Conservation (phyloP, 2,888 invertebrate species). For the Cheiracanthium punctorium region DNA sequence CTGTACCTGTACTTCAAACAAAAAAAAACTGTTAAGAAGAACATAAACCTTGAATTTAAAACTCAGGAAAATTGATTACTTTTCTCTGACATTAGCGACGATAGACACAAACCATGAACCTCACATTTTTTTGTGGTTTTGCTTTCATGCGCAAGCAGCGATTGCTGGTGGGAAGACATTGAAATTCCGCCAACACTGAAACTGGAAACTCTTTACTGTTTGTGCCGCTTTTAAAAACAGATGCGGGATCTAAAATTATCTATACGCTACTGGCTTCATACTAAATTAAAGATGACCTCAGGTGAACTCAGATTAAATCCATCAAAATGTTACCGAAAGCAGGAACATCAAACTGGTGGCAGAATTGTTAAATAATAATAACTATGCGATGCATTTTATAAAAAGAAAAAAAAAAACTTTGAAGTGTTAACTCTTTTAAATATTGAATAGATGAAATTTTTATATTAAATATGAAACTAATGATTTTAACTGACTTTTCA, state of each 20-base stretch:
- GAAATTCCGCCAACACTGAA: conserved; percentile 49
- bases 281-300: conserved; percentile 8
- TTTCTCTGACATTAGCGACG: conserved; percentile 10
- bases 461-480: no score
- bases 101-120: conserved; percentile 31
- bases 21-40: not conserved
- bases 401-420: no score
- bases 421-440: no score
- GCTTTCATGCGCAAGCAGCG: not conserved
- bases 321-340: no score
- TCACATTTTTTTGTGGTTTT: conserved; percentile 10
- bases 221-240: conserved; percentile 11
- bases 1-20: no score
- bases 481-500: no score
- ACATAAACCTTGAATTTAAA: not conserved
- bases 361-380: no score
- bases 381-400: no score
- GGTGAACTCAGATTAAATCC: not conserved
- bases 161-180: conserved; percentile 43
- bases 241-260: conserved; percentile 48
- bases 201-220: conserved; percentile 36
- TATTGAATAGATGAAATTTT: no score
- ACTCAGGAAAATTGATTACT: not conserved
- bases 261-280: not conserved
- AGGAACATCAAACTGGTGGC: no score